phyloP scores from a whole-genome alignment of 2,797 vertebrate genomes.

The Galagoides demidoff region DNA sequence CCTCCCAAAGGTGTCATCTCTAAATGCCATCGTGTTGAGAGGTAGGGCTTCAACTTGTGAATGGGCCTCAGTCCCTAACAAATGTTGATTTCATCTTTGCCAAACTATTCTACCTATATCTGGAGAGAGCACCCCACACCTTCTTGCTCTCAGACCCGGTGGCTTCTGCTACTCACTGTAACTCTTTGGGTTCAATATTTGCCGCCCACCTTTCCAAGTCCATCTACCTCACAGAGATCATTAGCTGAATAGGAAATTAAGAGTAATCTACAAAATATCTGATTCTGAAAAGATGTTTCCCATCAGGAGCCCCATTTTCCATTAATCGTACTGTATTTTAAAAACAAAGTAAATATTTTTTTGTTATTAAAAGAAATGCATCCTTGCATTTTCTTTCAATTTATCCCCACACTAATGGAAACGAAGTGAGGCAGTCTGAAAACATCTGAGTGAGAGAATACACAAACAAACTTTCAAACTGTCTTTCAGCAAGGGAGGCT shows the following conservation, averaged over 20 bases:
- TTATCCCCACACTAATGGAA: conserved; percentile 65
- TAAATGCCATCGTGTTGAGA: neutral
- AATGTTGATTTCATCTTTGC: neutral
- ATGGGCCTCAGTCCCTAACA: neutral
- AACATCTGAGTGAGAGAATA: conserved; percentile 77
- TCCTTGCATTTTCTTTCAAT: conserved; percentile 74
- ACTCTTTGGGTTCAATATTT: neutral
- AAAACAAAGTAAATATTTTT: conserved; percentile 71
- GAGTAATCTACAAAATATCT: neutral
- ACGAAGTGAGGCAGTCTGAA: conserved; percentile 73
- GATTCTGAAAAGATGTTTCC: neutral
- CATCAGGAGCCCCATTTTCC: neutral
- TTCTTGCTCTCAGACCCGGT: rapidly evolving
- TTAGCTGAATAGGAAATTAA: neutral
- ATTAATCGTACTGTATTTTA: conserved; percentile 32
- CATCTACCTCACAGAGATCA: neutral
- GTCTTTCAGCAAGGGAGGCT: conserved; percentile 78
- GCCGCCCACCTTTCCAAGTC: neutral
- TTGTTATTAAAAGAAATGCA: conserved; percentile 54
- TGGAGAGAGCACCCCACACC: rapidly evolving
- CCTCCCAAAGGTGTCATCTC: neutral
- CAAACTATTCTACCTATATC: neutral
- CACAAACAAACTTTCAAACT: conserved; percentile 85
- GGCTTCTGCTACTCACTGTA: neutral
- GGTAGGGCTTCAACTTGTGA: rapidly evolving